Conservation (phyloP, 2,888 invertebrate genomes). For the Tinea pellionella region DNA sequence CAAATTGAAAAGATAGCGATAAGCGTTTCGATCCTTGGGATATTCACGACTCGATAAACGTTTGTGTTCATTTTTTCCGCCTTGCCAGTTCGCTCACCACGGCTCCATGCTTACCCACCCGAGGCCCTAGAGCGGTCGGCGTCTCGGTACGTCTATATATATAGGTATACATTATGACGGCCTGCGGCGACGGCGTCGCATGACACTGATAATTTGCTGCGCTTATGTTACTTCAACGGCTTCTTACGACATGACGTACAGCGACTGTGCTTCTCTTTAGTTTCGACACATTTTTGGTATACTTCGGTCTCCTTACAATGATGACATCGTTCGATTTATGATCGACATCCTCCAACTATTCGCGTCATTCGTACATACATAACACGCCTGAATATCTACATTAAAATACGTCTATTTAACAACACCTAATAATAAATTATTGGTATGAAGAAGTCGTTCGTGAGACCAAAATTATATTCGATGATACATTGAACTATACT, state of each 20-base stretch:
- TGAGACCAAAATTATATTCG: neutral
- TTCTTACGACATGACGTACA: slow-evolving; percentile 41
- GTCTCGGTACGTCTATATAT: slow-evolving; percentile 29
- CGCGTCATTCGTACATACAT: neutral
- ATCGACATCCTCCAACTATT: neutral
- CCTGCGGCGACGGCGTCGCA: slow-evolving; percentile 47
- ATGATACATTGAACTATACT: neutral
- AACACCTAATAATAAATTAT: too few species aligned
- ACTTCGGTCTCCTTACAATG: neutral
- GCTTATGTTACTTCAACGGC: slow-evolving; percentile 67
- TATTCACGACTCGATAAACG: neutral
- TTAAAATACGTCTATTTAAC: too few species aligned
- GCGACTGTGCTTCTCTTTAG: neutral
- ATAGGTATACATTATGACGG: slow-evolving; percentile 32
- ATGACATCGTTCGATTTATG: neutral
- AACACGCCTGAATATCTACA: too few species aligned
- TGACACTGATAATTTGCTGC: slow-evolving; percentile 61
- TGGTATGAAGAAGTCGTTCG: too few species aligned
- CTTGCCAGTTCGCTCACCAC: slow-evolving; percentile 13
- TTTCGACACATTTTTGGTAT: neutral
- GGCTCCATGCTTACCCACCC: slow-evolving; percentile 2
- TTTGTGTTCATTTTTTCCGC: slow-evolving; percentile 10
- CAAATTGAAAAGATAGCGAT: neutral
- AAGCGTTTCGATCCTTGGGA: neutral
- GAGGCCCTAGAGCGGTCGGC: slow-evolving; percentile 18